Evolutionary conservation across 2,797 vertebrate species (phyloP).

Genomic region (Oophaga sylvatica): DNA sequence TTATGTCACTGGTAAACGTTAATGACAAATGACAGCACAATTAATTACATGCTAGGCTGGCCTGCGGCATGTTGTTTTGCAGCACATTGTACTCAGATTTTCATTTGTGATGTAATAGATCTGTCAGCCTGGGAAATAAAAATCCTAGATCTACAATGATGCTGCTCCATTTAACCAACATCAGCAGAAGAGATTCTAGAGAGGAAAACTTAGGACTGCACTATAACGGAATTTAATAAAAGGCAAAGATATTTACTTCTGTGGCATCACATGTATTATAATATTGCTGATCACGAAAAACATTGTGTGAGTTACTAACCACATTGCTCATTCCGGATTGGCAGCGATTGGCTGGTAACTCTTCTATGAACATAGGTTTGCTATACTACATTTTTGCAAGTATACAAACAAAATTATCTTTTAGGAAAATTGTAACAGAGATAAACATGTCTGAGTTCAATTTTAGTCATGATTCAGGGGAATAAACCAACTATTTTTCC

Average conservation of each 20-base stretch:
- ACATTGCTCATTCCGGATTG: background rate
- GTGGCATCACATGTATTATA: background rate
- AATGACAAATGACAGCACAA: conserved; percentile 48
- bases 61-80: conserved; percentile 35
- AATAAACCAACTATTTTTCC: too few relatives aligned
- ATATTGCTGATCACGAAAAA: background rate
- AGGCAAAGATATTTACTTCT: background rate
- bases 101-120: conserved; percentile 25
- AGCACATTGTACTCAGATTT: conserved; percentile 6
- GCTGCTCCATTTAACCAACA: conserved; percentile 9
- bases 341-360: background rate
- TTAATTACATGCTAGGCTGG: conserved; percentile 38
- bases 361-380: background rate
- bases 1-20: conserved; percentile 40
- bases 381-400: background rate
- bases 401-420: background rate
- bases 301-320: background rate
- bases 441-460: background rate
- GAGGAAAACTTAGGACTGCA: background rate
- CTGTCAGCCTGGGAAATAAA: conserved; percentile 16
- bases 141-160: conserved; percentile 4
- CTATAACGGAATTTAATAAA: background rate
- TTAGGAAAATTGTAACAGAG: background rate
- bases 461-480: too few relatives aligned
- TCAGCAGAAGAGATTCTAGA: conserved; percentile 6